Base-by-base conservation (phyloP, 2,113 vertebrate genomes). In the Numenius arquata region DNA sequence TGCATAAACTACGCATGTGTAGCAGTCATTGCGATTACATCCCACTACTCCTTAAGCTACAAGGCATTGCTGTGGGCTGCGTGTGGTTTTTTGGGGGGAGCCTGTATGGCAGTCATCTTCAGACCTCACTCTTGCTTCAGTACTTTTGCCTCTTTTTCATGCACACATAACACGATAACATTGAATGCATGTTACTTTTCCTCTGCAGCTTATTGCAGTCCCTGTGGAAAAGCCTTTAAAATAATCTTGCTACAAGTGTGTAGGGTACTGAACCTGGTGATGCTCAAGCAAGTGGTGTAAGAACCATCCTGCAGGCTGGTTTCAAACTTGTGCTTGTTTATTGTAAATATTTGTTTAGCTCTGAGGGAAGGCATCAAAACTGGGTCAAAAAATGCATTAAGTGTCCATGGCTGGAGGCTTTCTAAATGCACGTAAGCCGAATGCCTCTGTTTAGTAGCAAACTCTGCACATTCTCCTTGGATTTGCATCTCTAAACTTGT, bases 41-140 rank as follows among this genome's bases (percentile, higher is more conserved):
- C 98, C 97, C 98, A 98, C 96, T 98, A 92, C 74, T 96, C 96
- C 95, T 96, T 96, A 98, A 98, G 97, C 98, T 98, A 96, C 96
- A 96, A 98, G 98, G 98, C 98, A 97, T 99, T 97, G 98, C 98
- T 98, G 98, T 99, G 98, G 99, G 99, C 99, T 99, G 99, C 98
- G 98, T 99, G 98, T 99, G 99, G 98, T 98, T 98, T 98, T 95
- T 97, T 96, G 92, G 94, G 95, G 98, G 98, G 99, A 99, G 98
- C 98, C 98, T 99, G 98, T 98, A 97, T 99, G 98, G 99, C 99
- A 98, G 97, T 97, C 99, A 99, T 99, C 98, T 98, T 98, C 97
- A 98, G 97, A 97, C 98, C 95, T 98, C 98, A 98, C 99, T 98
- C 98, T 97, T 97, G 98, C 98, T 98, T 99, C 98, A 97, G 98